Evolutionary conservation across 2,113 vertebrate species (phyloP).

Genomic region (Trochalopteron elliotii): DNA sequence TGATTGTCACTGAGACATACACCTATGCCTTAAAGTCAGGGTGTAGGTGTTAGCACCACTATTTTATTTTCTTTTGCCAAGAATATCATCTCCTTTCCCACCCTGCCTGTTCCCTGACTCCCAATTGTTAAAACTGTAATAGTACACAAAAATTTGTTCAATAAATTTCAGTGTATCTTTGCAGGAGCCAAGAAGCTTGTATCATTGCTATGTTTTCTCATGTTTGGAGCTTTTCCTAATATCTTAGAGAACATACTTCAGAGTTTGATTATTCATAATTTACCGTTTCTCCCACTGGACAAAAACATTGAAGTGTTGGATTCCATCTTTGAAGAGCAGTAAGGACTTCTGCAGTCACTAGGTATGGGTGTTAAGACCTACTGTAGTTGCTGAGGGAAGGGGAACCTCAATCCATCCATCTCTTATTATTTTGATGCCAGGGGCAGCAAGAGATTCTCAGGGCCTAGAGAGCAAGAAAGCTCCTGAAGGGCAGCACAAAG

Average conservation of each 20-base stretch:
- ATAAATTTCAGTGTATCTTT: not conserved
- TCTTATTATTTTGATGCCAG: not conserved
- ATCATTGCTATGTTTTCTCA: not conserved
- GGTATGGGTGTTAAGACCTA: rapidly evolving
- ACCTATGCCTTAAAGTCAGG: not conserved
- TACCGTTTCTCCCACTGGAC: not conserved
- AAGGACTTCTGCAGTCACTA: not conserved
- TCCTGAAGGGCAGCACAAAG: not conserved
- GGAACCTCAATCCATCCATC: not conserved
- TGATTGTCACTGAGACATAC: no score
- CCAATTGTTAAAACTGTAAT: not conserved
- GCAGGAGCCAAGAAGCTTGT: not conserved
- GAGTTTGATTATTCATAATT: not conserved
- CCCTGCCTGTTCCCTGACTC: not conserved
- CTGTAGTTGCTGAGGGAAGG: not conserved
- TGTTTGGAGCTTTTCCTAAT: not conserved
- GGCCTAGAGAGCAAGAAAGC: not conserved
- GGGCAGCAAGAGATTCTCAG: not conserved
- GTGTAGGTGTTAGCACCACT: not conserved
- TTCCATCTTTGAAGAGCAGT: not conserved
- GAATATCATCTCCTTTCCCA: not conserved
- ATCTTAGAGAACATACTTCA: not conserved
- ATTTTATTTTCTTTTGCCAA: not conserved
- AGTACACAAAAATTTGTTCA: not conserved
- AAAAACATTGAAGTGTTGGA: not conserved